These are phyloP conservation scores for Pocillopora damicornis DNA, from an alignment of 64 coral and sea anemone genomes.

Conservation along the genomic window DNA sequence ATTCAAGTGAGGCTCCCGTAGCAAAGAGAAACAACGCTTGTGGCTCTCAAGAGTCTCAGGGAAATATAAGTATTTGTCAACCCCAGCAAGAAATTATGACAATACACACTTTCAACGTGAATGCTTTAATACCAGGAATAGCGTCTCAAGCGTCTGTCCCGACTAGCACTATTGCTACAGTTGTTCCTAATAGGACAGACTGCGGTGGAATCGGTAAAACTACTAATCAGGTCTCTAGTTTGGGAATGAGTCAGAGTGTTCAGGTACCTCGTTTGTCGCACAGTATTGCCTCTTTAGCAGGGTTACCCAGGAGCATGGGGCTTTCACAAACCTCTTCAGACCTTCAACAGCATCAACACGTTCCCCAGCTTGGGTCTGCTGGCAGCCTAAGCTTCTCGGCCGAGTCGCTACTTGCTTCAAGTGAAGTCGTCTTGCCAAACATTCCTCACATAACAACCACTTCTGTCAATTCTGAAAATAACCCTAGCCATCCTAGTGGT, in stretches of 20 bases:
- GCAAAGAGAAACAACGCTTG: constrained; percentile 16
- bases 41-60: background rate
- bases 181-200: constrained; percentile 3
- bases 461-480: constrained; percentile 15
- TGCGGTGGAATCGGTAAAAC: constrained; percentile 24
- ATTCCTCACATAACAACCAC: constrained; percentile 45
- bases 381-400: constrained; percentile 57
- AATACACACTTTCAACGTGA: constrained; percentile 76
- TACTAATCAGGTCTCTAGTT: background rate
- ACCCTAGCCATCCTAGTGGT: background rate
- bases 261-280: constrained; percentile 61
- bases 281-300: constrained; percentile 82
- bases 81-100: constrained; percentile 75
- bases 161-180: background rate
- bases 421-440: constrained; percentile 44
- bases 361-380: constrained; percentile 10
- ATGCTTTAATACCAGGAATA: constrained; percentile 78
- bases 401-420: constrained; percentile 52
- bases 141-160: constrained; percentile 31
- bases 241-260: constrained; percentile 5
- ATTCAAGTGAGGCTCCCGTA: background rate
- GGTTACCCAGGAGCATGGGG: constrained; percentile 37
- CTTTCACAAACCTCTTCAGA: constrained; percentile 5
- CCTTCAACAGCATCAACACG: constrained; percentile 45
- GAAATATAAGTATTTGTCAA: constrained; percentile 58